A percentile compares a stretch with the other conserved stretches of the same genome.
Conservation (phyloP, 2,797 vertebrate genomes). For the Ctenochaetus hawaiiensis region DNA sequence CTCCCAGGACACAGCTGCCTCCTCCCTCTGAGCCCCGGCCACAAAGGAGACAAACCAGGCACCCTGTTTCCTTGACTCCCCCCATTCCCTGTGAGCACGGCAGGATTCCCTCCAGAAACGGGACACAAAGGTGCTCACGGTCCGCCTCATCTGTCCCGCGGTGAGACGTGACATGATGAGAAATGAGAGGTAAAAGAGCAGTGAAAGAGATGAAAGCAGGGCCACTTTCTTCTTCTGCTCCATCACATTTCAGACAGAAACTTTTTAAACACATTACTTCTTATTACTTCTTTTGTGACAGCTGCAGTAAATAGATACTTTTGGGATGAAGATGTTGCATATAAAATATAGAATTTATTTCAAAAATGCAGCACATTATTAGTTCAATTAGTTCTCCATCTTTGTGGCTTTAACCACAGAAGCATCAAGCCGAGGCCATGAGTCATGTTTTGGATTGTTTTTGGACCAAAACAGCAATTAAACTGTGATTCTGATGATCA, state of each 20-base stretch:
- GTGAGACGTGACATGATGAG: neutral
- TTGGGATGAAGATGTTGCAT: too few species aligned
- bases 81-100: constrained; percentile 13
- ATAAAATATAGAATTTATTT: too few species aligned
- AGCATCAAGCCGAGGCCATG: too few species aligned
- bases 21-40: constrained; percentile 43
- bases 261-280: neutral
- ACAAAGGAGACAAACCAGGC: constrained; percentile 53
- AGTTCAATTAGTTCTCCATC: too few species aligned
- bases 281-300: too few species aligned
- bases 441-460: too few species aligned
- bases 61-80: constrained; percentile 44
- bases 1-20: constrained; percentile 75
- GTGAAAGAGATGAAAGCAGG: neutral
- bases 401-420: too few species aligned
- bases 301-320: too few species aligned
- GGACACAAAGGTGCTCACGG: constrained; percentile 36
- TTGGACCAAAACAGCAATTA: too few species aligned
- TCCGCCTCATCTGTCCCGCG: neutral
- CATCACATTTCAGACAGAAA: neutral
- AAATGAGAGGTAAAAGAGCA: constrained; percentile 5
- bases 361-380: too few species aligned
- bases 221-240: neutral
- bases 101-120: constrained; percentile 20
- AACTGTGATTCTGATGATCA: too few species aligned